These are phyloP conservation scores for Heliconius hewitsoni DNA, from an alignment of 1,140 invertebrate genomes.

Conservation along the genomic window DNA sequence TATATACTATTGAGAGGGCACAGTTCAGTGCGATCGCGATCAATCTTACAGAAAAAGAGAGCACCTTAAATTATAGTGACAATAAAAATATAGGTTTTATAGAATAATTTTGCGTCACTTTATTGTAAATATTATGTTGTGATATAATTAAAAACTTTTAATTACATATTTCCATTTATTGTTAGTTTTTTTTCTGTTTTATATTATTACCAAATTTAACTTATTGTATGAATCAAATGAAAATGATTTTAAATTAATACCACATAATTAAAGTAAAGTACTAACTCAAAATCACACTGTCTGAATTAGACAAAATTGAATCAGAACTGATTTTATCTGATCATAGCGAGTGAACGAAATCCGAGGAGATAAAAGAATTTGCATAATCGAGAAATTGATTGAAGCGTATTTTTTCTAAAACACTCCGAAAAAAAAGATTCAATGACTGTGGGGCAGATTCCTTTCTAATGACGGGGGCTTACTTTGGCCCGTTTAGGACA, in stretches of 20 bases:
- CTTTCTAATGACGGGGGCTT: constrained; percentile 62
- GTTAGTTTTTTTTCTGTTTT: neutral
- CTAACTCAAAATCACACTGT: constrained; percentile 41
- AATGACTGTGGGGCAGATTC: constrained; percentile 61
- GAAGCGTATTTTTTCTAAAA: constrained; percentile 64
- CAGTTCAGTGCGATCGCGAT: neutral
- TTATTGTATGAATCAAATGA: neutral
- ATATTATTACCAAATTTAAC: neutral
- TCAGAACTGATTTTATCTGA: constrained; percentile 57
- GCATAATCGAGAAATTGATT: constrained; percentile 78
- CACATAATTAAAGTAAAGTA: neutral
- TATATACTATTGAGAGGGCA: constrained; percentile 16
- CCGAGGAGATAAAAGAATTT: constrained; percentile 53
- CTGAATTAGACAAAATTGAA: constrained; percentile 55
- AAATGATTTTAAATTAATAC: neutral
- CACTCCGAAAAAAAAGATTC: constrained; percentile 53
- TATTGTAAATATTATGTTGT: neutral
- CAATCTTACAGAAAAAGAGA: neutral
- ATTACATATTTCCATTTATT: neutral
- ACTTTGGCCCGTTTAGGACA: constrained; percentile 44
- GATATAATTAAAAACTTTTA: neutral
- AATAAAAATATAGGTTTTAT: neutral
- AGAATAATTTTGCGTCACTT: neutral
- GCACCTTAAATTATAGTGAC: neutral
- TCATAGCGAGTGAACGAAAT: constrained; percentile 50